Percentiles rank a stretch among this genome's conserved stretches.
phyloP scores from a whole-genome alignment of 2,888 invertebrate genomes.

The Caenorhabditis virilis region DNA sequence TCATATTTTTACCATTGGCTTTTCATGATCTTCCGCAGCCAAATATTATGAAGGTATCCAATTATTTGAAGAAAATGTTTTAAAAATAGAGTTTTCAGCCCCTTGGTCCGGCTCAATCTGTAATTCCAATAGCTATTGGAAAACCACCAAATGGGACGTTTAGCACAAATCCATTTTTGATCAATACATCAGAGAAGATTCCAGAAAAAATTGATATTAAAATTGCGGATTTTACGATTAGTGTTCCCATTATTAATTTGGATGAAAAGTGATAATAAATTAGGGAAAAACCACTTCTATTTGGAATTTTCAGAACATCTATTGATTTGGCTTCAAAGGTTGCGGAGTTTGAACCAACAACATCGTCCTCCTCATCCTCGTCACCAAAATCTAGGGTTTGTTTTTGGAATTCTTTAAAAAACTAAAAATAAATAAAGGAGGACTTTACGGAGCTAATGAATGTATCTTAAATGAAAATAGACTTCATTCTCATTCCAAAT shows the following conservation, averaged over 20 bases:
- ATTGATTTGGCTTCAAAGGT: neutral
- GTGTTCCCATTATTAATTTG: constrained; percentile 26
- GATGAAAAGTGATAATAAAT: constrained; percentile 11
- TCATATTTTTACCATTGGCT: constrained; percentile 18
- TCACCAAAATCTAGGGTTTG: neutral
- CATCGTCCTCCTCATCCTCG: neutral
- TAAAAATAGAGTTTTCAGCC: constrained; percentile 23
- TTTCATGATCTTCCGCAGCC: constrained; percentile 19
- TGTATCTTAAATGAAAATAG: too few species aligned
- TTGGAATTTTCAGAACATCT: neutral
- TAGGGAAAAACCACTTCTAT: neutral
- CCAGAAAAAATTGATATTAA: constrained; percentile 16
- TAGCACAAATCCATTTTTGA: constrained; percentile 11
- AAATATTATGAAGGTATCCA: constrained; percentile 23
- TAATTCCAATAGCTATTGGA: constrained; percentile 51
- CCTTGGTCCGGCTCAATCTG: constrained; percentile 45
- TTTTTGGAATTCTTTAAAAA: neutral
- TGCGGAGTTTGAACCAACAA: neutral
- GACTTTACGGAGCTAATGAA: too few species aligned
- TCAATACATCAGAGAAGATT: constrained; percentile 19
- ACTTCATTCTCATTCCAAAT: too few species aligned
- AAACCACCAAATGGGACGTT: constrained; percentile 10
- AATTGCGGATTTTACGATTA: constrained; percentile 9
- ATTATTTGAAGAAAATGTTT: neutral
- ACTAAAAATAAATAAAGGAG: neutral